These are phyloP conservation scores for Gymnorhina tibicen DNA, from an alignment of 2,113 vertebrate species.

Conservation along the genomic window DNA sequence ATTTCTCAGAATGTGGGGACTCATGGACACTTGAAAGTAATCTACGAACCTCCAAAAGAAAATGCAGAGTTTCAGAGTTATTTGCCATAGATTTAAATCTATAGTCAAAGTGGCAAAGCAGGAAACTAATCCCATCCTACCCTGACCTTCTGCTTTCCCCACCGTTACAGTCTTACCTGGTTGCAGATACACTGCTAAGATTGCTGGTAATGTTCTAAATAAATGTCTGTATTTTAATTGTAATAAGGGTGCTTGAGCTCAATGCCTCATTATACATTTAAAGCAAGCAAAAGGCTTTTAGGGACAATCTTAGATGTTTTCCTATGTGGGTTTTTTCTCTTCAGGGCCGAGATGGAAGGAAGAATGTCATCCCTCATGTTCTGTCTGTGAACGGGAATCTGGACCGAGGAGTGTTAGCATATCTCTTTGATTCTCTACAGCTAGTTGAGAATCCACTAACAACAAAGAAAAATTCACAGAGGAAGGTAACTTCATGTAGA, in stretches of 20 bases:
- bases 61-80: not conserved
- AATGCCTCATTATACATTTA: not conserved
- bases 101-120: not conserved
- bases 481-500: constrained; percentile 75
- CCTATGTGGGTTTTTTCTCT: not conserved
- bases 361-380: constrained; percentile 80
- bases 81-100: not conserved
- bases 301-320: not conserved
- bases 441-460: constrained; percentile 73
- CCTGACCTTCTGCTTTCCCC: not conserved
- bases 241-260: not conserved
- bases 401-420: constrained; percentile 82
- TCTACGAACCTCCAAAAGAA: not conserved
- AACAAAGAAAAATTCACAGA: constrained; percentile 76
- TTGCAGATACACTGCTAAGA: not conserved
- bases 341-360: constrained; percentile 85
- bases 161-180: not conserved
- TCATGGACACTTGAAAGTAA: not conserved
- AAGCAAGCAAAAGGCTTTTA: not conserved
- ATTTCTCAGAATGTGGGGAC: not conserved
- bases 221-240: not conserved
- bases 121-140: not conserved
- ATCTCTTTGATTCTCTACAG: constrained; percentile 88
- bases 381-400: constrained; percentile 82
- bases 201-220: not conserved